Evolutionary conservation across 2,797 vertebrate species (phyloP).

Genomic region (Kryptolebias ocellatus): DNA sequence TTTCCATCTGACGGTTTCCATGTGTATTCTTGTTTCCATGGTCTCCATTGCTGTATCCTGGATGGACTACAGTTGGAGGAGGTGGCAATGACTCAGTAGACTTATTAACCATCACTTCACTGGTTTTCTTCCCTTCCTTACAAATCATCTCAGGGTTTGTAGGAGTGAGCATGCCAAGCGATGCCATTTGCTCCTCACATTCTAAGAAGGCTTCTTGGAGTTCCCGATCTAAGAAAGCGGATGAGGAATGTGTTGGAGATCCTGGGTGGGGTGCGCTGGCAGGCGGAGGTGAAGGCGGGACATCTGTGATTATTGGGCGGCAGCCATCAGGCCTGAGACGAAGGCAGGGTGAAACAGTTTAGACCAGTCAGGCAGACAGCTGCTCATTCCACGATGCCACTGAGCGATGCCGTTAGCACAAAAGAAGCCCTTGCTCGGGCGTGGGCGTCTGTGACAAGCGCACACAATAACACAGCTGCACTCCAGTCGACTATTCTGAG

Average conservation of each 20-base stretch:
- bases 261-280: constrained; percentile 41
- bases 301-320: constrained; percentile 68
- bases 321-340: constrained; percentile 69
- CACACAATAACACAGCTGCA: constrained; percentile 45
- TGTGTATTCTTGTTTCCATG: constrained; percentile 73
- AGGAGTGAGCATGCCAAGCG: constrained; percentile 61
- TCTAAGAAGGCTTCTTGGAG: constrained; percentile 81
- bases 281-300: constrained; percentile 40
- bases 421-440: constrained; percentile 52
- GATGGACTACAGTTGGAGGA: constrained; percentile 59
- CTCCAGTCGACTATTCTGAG: constrained; percentile 9
- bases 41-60: constrained; percentile 65
- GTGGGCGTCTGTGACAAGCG: constrained; percentile 33
- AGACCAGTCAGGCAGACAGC: constrained; percentile 55
- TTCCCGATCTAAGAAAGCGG: constrained; percentile 72
- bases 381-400: constrained; percentile 69
- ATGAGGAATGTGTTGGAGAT: constrained; percentile 49
- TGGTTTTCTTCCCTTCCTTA: constrained; percentile 45
- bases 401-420: constrained; percentile 31
- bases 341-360: constrained; percentile 72
- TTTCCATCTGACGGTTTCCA: constrained; percentile 68
- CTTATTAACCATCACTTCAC: constrained; percentile 55
- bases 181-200: constrained; percentile 83
- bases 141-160: constrained; percentile 33
- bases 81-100: constrained; percentile 63